Conservation (phyloP, 2,888 invertebrate genomes). For the Panopea generosa region DNA sequence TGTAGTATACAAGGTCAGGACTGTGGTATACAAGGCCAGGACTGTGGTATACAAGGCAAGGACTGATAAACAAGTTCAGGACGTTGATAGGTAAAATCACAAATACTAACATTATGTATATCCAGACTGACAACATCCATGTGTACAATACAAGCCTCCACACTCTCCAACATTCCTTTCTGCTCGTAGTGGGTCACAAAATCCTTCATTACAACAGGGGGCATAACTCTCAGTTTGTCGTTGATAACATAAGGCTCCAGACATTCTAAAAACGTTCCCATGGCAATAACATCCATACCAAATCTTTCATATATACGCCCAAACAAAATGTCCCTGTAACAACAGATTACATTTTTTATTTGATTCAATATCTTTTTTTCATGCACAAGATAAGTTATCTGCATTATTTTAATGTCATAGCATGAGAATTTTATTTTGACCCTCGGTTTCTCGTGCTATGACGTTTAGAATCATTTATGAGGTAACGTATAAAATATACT, state of each 20-base stretch:
- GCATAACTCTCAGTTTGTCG: slow-evolving; percentile 88
- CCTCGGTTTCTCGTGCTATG: too few species aligned
- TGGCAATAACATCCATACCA: slow-evolving; percentile 88
- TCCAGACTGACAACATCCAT: slow-evolving; percentile 91
- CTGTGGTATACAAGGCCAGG: too few species aligned
- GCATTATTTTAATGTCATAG: too few species aligned
- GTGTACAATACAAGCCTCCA: slow-evolving; percentile 91
- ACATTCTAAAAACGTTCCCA: slow-evolving; percentile 89
- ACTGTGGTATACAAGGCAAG: too few species aligned
- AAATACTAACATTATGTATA: slow-evolving; percentile 88
- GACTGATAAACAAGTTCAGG: too few species aligned
- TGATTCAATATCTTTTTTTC: too few species aligned
- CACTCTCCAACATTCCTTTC: slow-evolving; percentile 88
- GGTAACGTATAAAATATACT: too few species aligned
- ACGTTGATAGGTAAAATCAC: too few species aligned
- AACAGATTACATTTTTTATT: slow-evolving; percentile 4
- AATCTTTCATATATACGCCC: slow-evolving; percentile 89
- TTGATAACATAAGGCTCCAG: slow-evolving; percentile 90
- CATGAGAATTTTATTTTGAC: too few species aligned
- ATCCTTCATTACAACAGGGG: slow-evolving; percentile 90
- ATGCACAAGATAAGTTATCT: too few species aligned
- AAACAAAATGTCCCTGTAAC: slow-evolving; percentile 84
- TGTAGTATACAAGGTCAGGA: too few species aligned
- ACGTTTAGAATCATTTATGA: too few species aligned
- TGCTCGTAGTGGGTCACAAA: slow-evolving; percentile 90